Base-by-base conservation (phyloP, 1,140 invertebrate genomes). In the Lordiphosa mommai region DNA sequence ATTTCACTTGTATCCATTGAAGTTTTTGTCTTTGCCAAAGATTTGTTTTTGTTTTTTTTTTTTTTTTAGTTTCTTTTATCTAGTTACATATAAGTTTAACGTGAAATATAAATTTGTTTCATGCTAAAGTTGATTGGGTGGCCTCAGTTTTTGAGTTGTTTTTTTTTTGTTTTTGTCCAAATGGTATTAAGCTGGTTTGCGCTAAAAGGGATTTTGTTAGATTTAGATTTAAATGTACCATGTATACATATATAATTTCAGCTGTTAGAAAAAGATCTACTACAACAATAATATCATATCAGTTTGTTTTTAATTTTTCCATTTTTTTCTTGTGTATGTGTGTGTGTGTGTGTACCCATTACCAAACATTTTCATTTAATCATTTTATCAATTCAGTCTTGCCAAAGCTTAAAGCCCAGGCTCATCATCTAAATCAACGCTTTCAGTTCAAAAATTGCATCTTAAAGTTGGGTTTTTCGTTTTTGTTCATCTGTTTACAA, bases 211-310 rank as follows among this genome's bases (percentile, higher is more conserved):
- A 49, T 41, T 41, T 58, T 43, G n/a, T 48, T 33, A 2, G 20
- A 8, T 6, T 46, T 63, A 34, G 33, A 36, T 49, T 40, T 52
- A 33, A 43, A 51, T 65, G 38, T 59, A 44, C 33, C 47, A 37
- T 30, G 43, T 50, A 32, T 44, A 27, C 32, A 20, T 53, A 32
- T 59, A 27, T 53, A 44, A 60, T 61, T 55, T 71, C 57, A 50
- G 48, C 51, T 56, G 17, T 73, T 76, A 82, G 68, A 71, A 82
- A 82, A 71, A 76, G 76, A 76, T 57, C 72, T 82, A 82, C 77
- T 84, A 72, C 80, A 82, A 82, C 76, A 82, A 72, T 82, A 61
- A 68, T 80, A 76, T 82, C 58, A 61, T 67, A 63, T 64, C 50
- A 55, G 44, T 49, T 56, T 68, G 49, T 49, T 49, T 38, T 48